Evolutionary conservation across 2,888 invertebrate genomes (phyloP).

Genomic region (Netelia virgata): DNA sequence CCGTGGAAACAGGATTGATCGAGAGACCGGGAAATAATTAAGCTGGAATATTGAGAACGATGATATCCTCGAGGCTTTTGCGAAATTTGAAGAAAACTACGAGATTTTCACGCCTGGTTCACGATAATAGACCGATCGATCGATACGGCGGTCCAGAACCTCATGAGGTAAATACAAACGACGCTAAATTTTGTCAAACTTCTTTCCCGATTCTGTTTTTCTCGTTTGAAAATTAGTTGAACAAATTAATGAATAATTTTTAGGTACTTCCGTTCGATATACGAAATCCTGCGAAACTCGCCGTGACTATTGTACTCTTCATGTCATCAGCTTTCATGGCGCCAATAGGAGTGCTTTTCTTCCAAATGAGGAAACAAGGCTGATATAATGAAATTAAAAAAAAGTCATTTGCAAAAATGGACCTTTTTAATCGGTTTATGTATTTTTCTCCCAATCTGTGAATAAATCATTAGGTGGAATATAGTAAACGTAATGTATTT

Average conservation of each 20-base stretch:
- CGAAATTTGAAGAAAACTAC: constrained; percentile 33
- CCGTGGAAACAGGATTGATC: background rate
- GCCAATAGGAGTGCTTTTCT: constrained; percentile 50
- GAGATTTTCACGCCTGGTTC: constrained; percentile 32
- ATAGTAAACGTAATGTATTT: background rate
- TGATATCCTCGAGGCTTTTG: constrained; percentile 43
- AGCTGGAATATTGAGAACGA: background rate
- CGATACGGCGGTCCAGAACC: constrained; percentile 44
- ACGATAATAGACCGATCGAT: constrained; percentile 61
- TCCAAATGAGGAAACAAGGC: constrained; percentile 59
- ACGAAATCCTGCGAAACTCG: constrained; percentile 57
- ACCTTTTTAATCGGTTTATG: background rate
- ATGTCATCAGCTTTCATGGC: constrained; percentile 48
- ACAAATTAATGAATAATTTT: constrained; percentile 26
- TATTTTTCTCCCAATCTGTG: background rate
- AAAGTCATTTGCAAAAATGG: background rate
- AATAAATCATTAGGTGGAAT: background rate
- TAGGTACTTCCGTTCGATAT: constrained; percentile 66
- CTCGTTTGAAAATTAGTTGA: background rate
- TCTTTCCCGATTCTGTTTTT: no score
- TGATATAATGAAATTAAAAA: background rate
- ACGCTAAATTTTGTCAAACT: no score
- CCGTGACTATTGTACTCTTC: constrained; percentile 56
- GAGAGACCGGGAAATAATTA: background rate
- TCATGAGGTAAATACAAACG: constrained; percentile 26